A percentile compares a stretch with the other conserved stretches of the same genome.
These are phyloP conservation scores for Molossus molossus DNA, from an alignment of 2,797 vertebrate species.

Conservation along the genomic window DNA sequence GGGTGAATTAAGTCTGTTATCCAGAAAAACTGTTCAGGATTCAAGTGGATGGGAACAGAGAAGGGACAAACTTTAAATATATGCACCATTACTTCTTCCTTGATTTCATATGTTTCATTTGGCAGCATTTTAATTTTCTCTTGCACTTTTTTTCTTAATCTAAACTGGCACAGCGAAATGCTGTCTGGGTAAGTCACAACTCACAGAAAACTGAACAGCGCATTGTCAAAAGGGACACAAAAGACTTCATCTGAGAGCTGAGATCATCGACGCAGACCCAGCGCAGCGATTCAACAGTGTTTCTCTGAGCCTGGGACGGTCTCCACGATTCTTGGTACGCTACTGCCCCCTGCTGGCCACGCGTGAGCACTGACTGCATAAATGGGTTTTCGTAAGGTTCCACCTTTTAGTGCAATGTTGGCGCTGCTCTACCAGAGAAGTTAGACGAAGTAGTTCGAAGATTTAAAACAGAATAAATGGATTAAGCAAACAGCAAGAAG, in stretches of 20 bases:
- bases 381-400: not conserved
- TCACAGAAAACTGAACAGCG: constrained; percentile 73
- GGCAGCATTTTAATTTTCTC: constrained; percentile 49
- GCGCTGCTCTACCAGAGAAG: not conserved
- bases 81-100: constrained; percentile 10
- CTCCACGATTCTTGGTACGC: constrained; percentile 64
- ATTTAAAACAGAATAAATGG: not conserved
- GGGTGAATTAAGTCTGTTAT: not conserved
- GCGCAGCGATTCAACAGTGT: not conserved
- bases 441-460: not conserved
- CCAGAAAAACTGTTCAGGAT: constrained; percentile 26
- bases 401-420: not conserved
- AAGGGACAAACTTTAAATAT: constrained; percentile 70
- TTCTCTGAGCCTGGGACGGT: not conserved
- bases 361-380: not conserved
- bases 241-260: constrained; percentile 79
- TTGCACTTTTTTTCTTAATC: constrained; percentile 53
- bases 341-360: constrained; percentile 82
- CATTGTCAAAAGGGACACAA: constrained; percentile 84
- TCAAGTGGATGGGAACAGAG: constrained; percentile 56
- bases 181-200: constrained; percentile 65
- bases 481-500: not conserved
- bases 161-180: constrained; percentile 63
- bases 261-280: constrained; percentile 74
- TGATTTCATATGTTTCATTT: not conserved